Conservation (phyloP, 2,888 invertebrate species). For the Heliconius charithonia region DNA sequence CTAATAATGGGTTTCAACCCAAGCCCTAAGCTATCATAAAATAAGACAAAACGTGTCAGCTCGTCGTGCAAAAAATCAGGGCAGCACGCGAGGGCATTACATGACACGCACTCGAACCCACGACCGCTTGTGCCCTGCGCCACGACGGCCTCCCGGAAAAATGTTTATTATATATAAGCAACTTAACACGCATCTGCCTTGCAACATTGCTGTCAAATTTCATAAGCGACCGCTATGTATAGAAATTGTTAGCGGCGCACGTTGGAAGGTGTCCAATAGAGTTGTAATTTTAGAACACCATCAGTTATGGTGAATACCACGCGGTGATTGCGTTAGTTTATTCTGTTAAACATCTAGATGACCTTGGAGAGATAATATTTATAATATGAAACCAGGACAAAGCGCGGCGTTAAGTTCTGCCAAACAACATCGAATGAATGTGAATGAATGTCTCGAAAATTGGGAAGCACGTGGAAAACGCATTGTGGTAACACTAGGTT, state of each 20-base stretch:
- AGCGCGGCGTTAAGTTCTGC: no score
- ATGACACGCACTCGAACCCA: neutral
- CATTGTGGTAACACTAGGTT: neutral
- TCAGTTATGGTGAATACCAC: neutral
- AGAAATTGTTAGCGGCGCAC: slow-evolving; percentile 34
- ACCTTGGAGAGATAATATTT: no score
- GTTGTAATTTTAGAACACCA: neutral
- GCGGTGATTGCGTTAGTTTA: neutral
- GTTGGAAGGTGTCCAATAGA: slow-evolving; percentile 23
- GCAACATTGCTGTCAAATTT: slow-evolving; percentile 14
- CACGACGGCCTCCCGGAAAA: no score
- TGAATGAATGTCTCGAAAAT: neutral
- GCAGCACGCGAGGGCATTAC: no score
- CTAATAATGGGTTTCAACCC: no score
- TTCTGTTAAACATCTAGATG: neutral
- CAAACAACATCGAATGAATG: no score
- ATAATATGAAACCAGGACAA: no score
- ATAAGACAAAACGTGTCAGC: no score
- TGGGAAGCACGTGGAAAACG: neutral
- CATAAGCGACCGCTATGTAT: slow-evolving; percentile 27
- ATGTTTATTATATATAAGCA: no score
- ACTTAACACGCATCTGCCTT: slow-evolving; percentile 2
- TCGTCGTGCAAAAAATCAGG: no score
- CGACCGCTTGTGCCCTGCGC: no score
- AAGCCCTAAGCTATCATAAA: no score